Evolutionary conservation across 2,888 invertebrate genomes (phyloP).

Genomic region (Nomada flava): DNA sequence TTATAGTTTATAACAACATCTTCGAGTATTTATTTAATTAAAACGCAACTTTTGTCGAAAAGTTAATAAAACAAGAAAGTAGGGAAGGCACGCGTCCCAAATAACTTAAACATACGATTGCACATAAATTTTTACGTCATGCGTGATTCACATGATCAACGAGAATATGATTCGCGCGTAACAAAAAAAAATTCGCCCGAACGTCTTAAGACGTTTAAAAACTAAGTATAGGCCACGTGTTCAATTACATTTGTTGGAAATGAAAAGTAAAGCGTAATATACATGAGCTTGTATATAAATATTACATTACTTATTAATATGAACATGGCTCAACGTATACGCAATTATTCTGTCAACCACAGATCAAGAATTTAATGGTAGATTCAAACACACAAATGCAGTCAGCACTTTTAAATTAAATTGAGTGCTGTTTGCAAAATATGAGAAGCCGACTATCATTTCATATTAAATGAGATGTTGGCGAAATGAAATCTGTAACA

Average conservation of each 20-base stretch:
- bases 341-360: constrained; percentile 38
- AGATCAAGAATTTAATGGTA: constrained; percentile 38
- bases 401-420: too few species aligned
- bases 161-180: constrained; percentile 21
- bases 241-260: constrained; percentile 29
- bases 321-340: constrained; percentile 61
- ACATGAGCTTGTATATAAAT: constrained; percentile 51
- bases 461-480: too few species aligned
- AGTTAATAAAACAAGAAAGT: constrained; percentile 18
- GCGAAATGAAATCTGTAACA: too few species aligned
- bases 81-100: constrained; percentile 2
- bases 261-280: constrained; percentile 37
- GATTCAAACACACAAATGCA: constrained; percentile 33
- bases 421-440: too few species aligned
- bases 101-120: constrained; percentile 54
- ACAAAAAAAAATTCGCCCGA: constrained; percentile 13
- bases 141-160: constrained; percentile 15
- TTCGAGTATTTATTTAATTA: constrained; percentile 11
- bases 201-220: neutral
- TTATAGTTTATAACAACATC: constrained; percentile 42
- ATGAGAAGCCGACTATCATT: too few species aligned
- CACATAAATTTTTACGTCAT: constrained; percentile 47
- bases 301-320: constrained; percentile 59
- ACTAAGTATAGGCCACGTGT: constrained; percentile 29
- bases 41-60: constrained; percentile 19